Percentiles rank a stretch among this genome's conserved stretches.
These are phyloP conservation scores for Drosophila buzzatii DNA, from an alignment of 2,888 invertebrate species.

Conservation along the genomic window DNA sequence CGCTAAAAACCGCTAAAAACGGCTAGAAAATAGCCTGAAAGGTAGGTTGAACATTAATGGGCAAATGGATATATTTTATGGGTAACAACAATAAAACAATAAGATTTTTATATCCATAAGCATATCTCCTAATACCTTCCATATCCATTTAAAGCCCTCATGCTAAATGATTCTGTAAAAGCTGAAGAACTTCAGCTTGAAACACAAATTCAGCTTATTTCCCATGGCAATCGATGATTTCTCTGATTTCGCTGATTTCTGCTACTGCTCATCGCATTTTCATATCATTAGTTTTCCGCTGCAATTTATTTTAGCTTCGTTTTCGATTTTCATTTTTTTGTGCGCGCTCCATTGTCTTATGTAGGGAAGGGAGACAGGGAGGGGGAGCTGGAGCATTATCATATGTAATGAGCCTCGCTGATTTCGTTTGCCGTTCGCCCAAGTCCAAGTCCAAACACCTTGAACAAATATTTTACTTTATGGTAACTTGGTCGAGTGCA, in stretches of 20 bases:
- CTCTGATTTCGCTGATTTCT: constrained; percentile 23
- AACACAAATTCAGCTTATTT: constrained; percentile 9
- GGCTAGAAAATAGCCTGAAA: too few species aligned
- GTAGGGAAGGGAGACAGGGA: neutral
- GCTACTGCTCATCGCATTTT: constrained; percentile 57
- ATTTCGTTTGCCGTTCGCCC: constrained; percentile 60
- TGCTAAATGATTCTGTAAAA: constrained; percentile 1
- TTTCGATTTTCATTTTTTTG: constrained; percentile 20
- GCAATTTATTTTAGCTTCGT: constrained; percentile 29
- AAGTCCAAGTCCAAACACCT: constrained; percentile 74
- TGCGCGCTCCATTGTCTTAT: constrained; percentile 5
- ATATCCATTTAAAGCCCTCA: constrained; percentile 10
- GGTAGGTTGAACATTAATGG: too few species aligned
- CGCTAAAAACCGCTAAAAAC: too few species aligned
- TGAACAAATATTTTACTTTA: constrained; percentile 76
- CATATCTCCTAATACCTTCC: neutral
- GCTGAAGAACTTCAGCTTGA: constrained; percentile 8
- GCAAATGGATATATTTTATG: too few species aligned
- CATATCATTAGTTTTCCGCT: constrained; percentile 63
- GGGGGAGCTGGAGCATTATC: constrained; percentile 71
- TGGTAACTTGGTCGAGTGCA: constrained; percentile 18
- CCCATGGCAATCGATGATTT: constrained; percentile 37
- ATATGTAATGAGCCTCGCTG: constrained; percentile 81
- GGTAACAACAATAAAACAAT: too few species aligned
- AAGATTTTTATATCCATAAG: too few species aligned